A percentile compares a stretch with the other conserved stretches of the same genome.
Evolutionary conservation across 2,113 vertebrate genomes (phyloP).

Genomic region (Anser cygnoides): DNA sequence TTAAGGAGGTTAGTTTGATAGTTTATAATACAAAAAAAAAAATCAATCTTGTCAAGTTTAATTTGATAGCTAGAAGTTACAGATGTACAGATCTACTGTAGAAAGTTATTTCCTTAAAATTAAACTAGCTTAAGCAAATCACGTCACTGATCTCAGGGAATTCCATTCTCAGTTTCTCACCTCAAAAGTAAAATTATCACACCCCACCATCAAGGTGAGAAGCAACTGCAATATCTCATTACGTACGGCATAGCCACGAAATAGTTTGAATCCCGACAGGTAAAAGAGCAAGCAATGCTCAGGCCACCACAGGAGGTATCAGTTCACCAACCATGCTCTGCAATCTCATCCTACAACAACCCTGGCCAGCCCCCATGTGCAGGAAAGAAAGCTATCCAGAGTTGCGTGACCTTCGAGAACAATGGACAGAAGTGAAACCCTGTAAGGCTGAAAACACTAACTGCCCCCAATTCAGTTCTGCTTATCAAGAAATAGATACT

Average conservation of each 20-base stretch:
- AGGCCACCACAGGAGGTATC: not conserved
- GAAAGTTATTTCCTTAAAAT: not conserved
- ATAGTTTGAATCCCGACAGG: not conserved
- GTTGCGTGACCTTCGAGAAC: not conserved
- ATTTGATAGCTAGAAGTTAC: not conserved
- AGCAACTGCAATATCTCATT: not conserved
- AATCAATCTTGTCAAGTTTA: not conserved
- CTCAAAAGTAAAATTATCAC: not conserved
- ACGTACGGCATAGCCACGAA: not conserved
- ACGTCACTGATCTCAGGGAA: not conserved
- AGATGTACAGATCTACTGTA: not conserved
- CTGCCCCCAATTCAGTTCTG: not conserved
- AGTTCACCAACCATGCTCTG: accelerated
- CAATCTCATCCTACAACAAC: not conserved
- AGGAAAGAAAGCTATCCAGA: not conserved
- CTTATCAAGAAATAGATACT: not conserved
- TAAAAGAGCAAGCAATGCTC: not conserved
- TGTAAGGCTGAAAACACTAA: not conserved
- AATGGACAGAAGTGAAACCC: not conserved
- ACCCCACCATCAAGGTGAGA: not conserved
- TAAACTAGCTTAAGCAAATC: not conserved
- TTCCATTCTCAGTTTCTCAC: not conserved
- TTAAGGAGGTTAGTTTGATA: not conserved
- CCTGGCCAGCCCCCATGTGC: not conserved
- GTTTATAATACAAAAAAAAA: not conserved